Conservation (phyloP, 2,113 vertebrate genomes). For the Gallinago undulata region DNA sequence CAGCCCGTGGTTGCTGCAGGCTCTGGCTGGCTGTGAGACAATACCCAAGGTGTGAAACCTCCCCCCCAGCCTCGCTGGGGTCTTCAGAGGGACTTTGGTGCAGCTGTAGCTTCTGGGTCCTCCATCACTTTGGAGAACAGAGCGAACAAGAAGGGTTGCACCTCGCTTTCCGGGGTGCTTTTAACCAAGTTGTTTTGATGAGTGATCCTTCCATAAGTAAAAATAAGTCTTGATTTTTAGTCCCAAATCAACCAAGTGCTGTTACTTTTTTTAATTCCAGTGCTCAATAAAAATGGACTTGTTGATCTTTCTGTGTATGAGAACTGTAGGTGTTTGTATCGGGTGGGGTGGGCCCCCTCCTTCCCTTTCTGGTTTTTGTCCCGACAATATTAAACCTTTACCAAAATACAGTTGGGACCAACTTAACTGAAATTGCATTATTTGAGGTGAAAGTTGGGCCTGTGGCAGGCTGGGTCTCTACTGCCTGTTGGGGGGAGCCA, state of each 20-base stretch:
- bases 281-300: conserved; percentile 47
- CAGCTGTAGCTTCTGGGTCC: background rate
- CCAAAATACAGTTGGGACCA: background rate
- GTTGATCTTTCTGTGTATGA: background rate
- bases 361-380: background rate
- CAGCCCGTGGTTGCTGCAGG: background rate
- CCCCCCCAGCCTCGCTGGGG: background rate
- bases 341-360: background rate
- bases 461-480: background rate
- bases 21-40: background rate
- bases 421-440: background rate
- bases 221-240: background rate
- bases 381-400: background rate
- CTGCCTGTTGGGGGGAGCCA: background rate
- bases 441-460: background rate
- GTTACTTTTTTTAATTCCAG: conserved; percentile 39
- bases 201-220: background rate
- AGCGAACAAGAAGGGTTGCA: background rate
- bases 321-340: background rate
- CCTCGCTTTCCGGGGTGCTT: background rate
- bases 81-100: background rate
- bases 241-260: conserved; percentile 34
- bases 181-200: background rate
- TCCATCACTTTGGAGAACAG: background rate
- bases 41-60: background rate